Evolutionary conservation across 2,888 invertebrate species (phyloP).

Genomic region (Aquatica leii): DNA sequence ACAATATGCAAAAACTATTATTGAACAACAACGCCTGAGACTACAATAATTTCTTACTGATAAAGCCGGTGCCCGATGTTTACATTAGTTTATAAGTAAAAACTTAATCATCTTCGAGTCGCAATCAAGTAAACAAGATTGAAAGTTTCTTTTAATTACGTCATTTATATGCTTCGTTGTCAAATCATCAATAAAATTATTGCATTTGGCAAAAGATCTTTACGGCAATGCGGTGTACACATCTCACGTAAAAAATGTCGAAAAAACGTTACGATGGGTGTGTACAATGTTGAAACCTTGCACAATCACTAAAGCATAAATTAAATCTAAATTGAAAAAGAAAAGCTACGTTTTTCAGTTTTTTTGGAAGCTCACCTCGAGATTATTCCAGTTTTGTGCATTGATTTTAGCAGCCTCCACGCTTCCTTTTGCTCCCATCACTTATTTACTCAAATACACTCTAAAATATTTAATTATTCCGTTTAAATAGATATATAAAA

Average conservation of each 20-base stretch:
- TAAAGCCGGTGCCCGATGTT: no score
- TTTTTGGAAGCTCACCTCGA: slow-evolving; percentile 70
- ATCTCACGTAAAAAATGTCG: background rate
- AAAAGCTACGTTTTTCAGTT: no score
- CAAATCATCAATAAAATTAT: no score
- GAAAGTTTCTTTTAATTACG: slow-evolving; percentile 8
- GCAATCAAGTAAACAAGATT: background rate
- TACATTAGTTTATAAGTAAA: no score
- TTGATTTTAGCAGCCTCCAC: slow-evolving; percentile 83
- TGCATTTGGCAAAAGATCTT: slow-evolving; percentile 22
- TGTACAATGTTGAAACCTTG: background rate
- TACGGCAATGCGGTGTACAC: slow-evolving; percentile 29
- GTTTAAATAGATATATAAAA: slow-evolving; percentile 21
- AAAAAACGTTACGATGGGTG: background rate
- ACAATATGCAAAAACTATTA: no score
- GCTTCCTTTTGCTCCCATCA: slow-evolving; percentile 83
- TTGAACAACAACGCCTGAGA: no score
- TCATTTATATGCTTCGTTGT: slow-evolving; percentile 5
- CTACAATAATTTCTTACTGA: no score
- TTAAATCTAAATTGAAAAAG: no score
- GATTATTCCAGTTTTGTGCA: slow-evolving; percentile 82
- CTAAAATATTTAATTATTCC: slow-evolving; percentile 23
- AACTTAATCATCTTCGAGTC: no score
- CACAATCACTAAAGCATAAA: no score
- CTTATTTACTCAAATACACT: slow-evolving; percentile 33